Base-by-base conservation (phyloP, 2,797 vertebrate species). In the Microctenopoma steveboyesi region DNA sequence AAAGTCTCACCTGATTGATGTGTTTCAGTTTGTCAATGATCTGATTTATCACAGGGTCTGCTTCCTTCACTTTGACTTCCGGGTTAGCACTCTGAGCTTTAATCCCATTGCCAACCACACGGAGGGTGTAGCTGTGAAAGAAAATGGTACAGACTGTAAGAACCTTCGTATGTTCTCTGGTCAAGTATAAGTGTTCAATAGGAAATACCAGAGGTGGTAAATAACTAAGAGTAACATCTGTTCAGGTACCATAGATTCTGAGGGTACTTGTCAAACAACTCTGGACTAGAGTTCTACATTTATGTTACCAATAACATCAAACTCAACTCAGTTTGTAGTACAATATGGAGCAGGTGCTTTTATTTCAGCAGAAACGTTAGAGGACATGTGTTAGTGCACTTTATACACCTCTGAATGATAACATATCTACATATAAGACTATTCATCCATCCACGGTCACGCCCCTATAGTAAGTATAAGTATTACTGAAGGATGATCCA, bases 11-110 rank as follows among this genome's bases (percentile, higher is more conserved):
- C 96, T 97, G 95, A 91, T 95, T 96, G 90, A 96, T 83, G 78
- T 96, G 96, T 66, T 95, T 97, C 81, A 97, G 93, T 89, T 98
- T 97, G 91, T 97, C 96, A 69, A 95, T 95, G 82, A 97, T 94
- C 87, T 96, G 95, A 88, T 93, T 95, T 86, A 96, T 95, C 56
- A 95, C 85, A 1, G 95, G 94, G 82, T 98, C 95, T 0, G 73
- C 89, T 84, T 90, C 95, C 90, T 94, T 97, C 85, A 96, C 95
- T 91, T 91, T 96, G 56, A 98, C 95, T 88, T 98, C 96, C 0
- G 96, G 96, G 89, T 98, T 98, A 77, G 75, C 82, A 52, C 91
- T 91, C 64, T 98, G 96, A 70, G 95, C 95, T 91, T 95, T 95
- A 85, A 97, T 90, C 80, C 96, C 96, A 37, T 81, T 97, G 81